Conservation (phyloP, 2,797 vertebrate genomes). For the Oreochromis mossambicus region DNA sequence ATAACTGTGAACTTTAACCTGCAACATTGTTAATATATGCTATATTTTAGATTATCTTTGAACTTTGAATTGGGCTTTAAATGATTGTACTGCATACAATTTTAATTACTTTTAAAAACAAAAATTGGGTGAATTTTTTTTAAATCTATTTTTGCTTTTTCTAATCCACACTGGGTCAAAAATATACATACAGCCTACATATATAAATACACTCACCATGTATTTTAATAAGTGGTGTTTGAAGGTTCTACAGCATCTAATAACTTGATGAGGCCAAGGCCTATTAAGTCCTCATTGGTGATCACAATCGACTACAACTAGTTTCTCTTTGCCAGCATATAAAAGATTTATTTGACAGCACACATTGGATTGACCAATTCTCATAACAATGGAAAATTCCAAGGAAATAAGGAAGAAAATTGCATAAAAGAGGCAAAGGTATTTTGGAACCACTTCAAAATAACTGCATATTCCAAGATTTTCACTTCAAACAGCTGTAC, state of each 20-base stretch:
- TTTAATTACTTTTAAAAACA: neutral
- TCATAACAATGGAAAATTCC: neutral
- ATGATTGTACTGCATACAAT: neutral
- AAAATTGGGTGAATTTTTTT: neutral
- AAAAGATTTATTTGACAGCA: neutral
- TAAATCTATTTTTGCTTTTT: neutral
- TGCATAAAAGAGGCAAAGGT: neutral
- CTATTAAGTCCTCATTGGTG: neutral
- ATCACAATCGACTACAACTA: neutral
- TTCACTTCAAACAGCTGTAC: neutral
- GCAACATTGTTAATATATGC: neutral
- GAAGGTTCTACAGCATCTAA: neutral
- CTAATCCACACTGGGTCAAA: neutral
- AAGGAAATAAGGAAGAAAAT: neutral
- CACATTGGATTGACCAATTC: neutral
- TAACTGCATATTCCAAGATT: neutral
- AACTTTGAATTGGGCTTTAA: neutral
- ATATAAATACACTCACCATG: neutral
- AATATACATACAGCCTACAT: neutral
- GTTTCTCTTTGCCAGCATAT: neutral
- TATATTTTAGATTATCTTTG: neutral
- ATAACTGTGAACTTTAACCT: neutral
- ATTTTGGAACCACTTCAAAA: neutral
- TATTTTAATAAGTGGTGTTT: neutral
- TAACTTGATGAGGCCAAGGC: neutral